Conservation (phyloP, 2,888 invertebrate genomes). For the Tortrix viridana region DNA sequence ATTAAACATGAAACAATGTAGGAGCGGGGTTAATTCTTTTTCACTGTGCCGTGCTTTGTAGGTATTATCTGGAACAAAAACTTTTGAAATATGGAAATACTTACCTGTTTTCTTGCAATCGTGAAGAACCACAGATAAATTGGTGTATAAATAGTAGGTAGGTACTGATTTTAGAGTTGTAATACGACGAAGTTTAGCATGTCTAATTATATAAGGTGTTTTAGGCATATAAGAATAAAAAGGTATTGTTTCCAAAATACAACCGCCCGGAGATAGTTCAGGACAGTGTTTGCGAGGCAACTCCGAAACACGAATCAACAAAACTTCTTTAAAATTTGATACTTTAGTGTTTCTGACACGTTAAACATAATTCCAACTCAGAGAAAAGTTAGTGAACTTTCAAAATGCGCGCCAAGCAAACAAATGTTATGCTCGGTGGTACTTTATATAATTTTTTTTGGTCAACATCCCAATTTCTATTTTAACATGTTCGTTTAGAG, state of each 20-base stretch:
- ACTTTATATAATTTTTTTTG: slow-evolving; percentile 16
- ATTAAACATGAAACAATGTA: slow-evolving; percentile 19
- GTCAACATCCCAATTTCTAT: slow-evolving; percentile 6
- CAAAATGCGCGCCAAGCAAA: slow-evolving; percentile 25
- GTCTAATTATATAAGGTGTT: too few relatives aligned
- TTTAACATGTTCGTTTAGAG: slow-evolving; percentile 11
- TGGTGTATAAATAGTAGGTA: too few relatives aligned
- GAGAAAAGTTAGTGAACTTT: slow-evolving; percentile 17
- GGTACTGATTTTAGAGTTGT: too few relatives aligned
- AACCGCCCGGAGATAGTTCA: background rate
- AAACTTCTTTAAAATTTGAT: background rate
- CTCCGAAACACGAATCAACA: background rate
- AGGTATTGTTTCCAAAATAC: too few relatives aligned
- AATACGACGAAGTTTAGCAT: too few relatives aligned
- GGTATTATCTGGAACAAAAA: too few relatives aligned
- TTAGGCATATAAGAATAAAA: too few relatives aligned
- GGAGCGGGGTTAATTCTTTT: background rate
- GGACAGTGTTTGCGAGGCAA: background rate
- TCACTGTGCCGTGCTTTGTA: too few relatives aligned
- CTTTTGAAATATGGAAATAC: too few relatives aligned
- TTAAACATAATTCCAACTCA: slow-evolving; percentile 1
- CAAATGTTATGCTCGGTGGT: slow-evolving; percentile 29
- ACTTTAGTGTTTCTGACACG: slow-evolving; percentile 4
- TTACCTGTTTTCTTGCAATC: too few relatives aligned
- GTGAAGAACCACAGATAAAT: too few relatives aligned